A percentile compares a stretch with the other conserved stretches of the same genome.
These are phyloP conservation scores for Prunella strophiata DNA, from an alignment of 2,797 vertebrate genomes.

Conservation along the genomic window DNA sequence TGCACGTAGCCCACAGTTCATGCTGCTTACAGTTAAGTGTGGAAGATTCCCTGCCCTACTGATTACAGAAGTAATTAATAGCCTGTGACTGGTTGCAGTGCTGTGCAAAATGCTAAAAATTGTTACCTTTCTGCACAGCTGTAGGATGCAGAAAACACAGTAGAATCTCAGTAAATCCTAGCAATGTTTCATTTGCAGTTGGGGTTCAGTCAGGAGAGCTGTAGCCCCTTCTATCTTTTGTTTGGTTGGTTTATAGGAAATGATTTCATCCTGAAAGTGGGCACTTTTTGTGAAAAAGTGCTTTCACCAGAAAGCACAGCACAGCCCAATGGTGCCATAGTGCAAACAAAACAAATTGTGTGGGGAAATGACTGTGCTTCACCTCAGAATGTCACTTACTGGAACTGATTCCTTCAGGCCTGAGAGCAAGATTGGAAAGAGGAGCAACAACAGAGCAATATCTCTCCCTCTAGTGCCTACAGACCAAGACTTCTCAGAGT, in stretches of 20 bases:
- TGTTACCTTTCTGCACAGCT: not conserved
- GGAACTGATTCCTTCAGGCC: slow-evolving; percentile 10
- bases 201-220: not conserved
- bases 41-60: not conserved
- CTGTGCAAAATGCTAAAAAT: not conserved
- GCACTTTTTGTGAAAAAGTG: not conserved
- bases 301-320: not conserved
- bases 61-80: not conserved
- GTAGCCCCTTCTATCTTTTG: not conserved
- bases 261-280: not conserved
- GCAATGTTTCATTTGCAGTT: not conserved
- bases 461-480: slow-evolving; percentile 3
- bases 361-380: not conserved
- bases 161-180: not conserved
- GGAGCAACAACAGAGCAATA: not conserved
- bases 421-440: not conserved
- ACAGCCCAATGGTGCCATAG: rapidly evolving
- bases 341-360: not conserved
- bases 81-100: not conserved
- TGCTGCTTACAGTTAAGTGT: not conserved
- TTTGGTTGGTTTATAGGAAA: not conserved
- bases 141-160: not conserved
- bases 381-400: not conserved
- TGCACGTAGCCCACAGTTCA: not conserved
- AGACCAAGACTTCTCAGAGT: not conserved